Evolutionary conservation across 2,797 vertebrate species (phyloP), one percentile per base, ranked within the genome.

Genomic region (Pseudochromis fuscus): DNA sequence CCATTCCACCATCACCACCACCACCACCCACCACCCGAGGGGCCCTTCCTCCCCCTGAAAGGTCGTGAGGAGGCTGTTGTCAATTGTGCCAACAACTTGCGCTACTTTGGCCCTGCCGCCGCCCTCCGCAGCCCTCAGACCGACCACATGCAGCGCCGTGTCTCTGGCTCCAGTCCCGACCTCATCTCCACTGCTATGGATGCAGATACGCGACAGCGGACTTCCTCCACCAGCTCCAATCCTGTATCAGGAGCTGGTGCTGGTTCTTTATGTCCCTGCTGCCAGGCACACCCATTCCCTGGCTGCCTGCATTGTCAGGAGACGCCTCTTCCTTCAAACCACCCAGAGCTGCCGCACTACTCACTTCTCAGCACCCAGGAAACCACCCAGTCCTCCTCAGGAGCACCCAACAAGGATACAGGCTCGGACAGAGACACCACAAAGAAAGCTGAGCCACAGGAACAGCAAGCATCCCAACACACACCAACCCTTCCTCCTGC

Each of bases 121-220:
- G 95, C 97, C 23, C 94, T 99, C 60, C 95, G 97, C 38, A 98
- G 97, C 92, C 98, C 97, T 0, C 96, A 98, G 89, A 97, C 96
- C 0, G 96, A 95, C 92, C 97, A 97, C 6, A 93, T 96, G 6
- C 97, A 97, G 24, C 93, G 95, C 23, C 93, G 91, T 3, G 81
- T 97, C 45, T 96, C 97, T 0, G 95, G 95, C 31, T 95, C 96
- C 58, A 95, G 95, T 85, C 98, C 98, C 0, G 97, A 99, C 86
- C 95, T 99, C 91, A 97, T 99, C 87, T 96, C 96, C 51, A 91
- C 95, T 0, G 94, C 96, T 4, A 65, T 96, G 91, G 96, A 95
- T 1, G 95, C 95, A 0, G 95, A 96, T 58, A 93, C 92, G 3
- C 91, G 94, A 23, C 91, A 91, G 75, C 84, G 85, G 48, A 91